phyloP scores from a whole-genome alignment of 1,140 invertebrate genomes.

The Drosophila navojoa region DNA sequence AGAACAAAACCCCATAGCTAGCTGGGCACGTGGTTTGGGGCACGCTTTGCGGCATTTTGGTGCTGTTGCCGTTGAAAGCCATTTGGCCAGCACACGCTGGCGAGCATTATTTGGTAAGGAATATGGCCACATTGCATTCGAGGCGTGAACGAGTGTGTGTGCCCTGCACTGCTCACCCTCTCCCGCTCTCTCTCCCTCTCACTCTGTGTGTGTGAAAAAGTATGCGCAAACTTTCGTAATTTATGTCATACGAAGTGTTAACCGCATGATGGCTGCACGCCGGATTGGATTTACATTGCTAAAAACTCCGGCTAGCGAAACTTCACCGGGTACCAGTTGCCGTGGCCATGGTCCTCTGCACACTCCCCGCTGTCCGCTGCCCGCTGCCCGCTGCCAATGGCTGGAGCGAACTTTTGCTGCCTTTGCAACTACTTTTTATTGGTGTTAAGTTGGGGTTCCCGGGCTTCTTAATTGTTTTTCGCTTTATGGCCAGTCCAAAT shows the following conservation, averaged over 20 bases:
- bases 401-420: conserved; percentile 46
- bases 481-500: conserved; percentile 58
- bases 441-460: conserved; percentile 55
- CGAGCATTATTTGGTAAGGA: conserved; percentile 70
- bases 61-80: conserved; percentile 59
- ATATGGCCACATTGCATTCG: conserved; percentile 67
- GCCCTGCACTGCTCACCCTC: conserved; percentile 27
- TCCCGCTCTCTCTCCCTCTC: conserved; percentile 7
- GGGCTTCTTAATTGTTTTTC: conserved; percentile 71
- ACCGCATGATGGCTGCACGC: conserved; percentile 81
- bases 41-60: background rate
- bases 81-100: conserved; percentile 60
- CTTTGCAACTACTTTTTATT: conserved; percentile 65
- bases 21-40: background rate
- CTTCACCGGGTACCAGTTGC: conserved; percentile 56
- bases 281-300: conserved; percentile 81
- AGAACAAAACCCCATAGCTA: conserved; percentile 5
- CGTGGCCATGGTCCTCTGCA: conserved; percentile 2
- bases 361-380: background rate
- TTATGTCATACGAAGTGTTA: conserved; percentile 82
- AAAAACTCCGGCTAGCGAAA: conserved; percentile 68
- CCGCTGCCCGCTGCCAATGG: background rate
- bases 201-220: conserved; percentile 68
- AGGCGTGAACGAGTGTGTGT: background rate
- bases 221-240: conserved; percentile 81